Conservation (phyloP, 2,797 vertebrate genomes). For the Danio jaintianensis region DNA sequence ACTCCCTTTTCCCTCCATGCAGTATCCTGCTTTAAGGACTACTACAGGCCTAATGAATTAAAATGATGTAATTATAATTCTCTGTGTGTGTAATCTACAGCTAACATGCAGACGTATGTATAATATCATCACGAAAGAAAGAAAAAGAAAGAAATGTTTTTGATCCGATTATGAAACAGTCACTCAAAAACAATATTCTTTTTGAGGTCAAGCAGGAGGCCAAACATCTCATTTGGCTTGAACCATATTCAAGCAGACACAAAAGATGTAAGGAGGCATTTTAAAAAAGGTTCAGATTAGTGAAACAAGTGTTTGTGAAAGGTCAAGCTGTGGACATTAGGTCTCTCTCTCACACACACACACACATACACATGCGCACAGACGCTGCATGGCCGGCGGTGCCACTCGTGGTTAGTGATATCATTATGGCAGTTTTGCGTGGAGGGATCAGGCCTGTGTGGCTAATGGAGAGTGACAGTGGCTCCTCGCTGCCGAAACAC, state of each 20-base stretch:
- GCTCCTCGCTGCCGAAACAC: slow-evolving; percentile 52
- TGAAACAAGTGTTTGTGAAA: slow-evolving; percentile 52
- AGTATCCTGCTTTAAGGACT: too few species aligned
- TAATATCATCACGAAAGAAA: neutral
- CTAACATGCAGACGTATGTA: neutral
- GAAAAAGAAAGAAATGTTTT: neutral
- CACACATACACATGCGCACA: slow-evolving; percentile 15
- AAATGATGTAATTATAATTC: too few species aligned
- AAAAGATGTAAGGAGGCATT: slow-evolving; percentile 42
- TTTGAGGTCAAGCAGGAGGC: slow-evolving; percentile 20
- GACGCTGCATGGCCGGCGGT: slow-evolving; percentile 24
- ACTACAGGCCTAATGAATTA: too few species aligned
- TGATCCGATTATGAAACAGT: slow-evolving; percentile 4
- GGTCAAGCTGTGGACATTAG: slow-evolving; percentile 48
- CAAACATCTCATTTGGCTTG: slow-evolving; percentile 24
- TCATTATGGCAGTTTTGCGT: slow-evolving; percentile 54
- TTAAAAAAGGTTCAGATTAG: slow-evolving; percentile 39
- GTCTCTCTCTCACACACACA: slow-evolving; percentile 19
- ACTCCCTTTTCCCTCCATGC: too few species aligned
- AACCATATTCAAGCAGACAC: slow-evolving; percentile 40
- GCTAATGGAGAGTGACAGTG: slow-evolving; percentile 52
- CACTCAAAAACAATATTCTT: slow-evolving; percentile 15
- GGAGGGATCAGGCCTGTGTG: slow-evolving; percentile 42
- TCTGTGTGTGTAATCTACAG: too few species aligned
- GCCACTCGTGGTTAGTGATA: slow-evolving; percentile 55